phyloP scores from a whole-genome alignment of 2,113 vertebrate genomes.

The Erinaceus europaeus region DNA sequence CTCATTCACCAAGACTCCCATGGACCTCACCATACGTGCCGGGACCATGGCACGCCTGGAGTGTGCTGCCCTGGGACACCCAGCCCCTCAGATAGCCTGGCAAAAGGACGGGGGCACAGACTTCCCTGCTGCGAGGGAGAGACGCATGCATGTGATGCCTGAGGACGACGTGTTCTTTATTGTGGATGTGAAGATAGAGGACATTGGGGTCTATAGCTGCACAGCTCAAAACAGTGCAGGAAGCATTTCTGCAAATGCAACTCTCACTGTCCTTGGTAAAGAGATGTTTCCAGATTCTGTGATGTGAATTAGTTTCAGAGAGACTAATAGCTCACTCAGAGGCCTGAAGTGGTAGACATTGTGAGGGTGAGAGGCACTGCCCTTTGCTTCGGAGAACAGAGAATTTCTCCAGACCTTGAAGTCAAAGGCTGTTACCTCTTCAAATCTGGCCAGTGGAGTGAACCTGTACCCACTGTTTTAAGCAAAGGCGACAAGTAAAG shows the following conservation, averaged over 20 bases:
- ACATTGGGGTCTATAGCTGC: constrained; percentile 95
- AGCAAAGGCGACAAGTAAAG: background rate
- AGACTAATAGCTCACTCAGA: background rate
- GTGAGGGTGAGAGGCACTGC: background rate
- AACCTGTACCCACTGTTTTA: too few species aligned
- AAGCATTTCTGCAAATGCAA: constrained; percentile 93
- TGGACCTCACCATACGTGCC: constrained; percentile 93
- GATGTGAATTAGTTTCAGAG: accelerated
- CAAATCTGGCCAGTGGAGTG: background rate
- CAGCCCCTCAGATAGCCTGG: constrained; percentile 96
- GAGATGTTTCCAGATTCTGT: too few species aligned
- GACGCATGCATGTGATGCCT: constrained; percentile 98
- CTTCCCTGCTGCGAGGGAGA: constrained; percentile 94
- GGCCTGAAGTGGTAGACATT: background rate
- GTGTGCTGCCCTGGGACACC: constrained; percentile 92
- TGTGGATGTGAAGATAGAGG: constrained; percentile 93
- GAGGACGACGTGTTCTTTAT: constrained; percentile 98
- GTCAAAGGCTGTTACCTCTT: accelerated
- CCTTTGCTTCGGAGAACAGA: background rate
- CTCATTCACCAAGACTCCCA: constrained; percentile 95
- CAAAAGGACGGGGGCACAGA: constrained; percentile 97
- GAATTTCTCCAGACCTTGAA: background rate
- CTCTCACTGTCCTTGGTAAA: constrained; percentile 94
- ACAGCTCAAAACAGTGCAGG: constrained; percentile 97
- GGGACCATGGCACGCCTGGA: constrained; percentile 94